These are phyloP conservation scores for Macaria notata DNA, from an alignment of 2,888 invertebrate species.

Conservation along the genomic window DNA sequence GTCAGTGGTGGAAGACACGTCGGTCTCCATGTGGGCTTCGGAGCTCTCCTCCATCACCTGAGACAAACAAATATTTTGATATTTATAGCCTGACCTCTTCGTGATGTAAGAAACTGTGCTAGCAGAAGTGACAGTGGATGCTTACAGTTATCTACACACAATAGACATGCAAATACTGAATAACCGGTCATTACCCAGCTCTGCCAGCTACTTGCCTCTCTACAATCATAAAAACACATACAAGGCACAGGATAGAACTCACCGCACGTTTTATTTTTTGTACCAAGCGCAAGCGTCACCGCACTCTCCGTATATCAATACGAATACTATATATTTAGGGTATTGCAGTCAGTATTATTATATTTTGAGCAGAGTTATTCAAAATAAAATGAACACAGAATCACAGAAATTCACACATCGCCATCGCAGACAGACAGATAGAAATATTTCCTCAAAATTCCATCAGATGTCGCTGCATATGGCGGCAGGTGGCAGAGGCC, in stretches of 20 bases:
- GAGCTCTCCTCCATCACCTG: slow-evolving; percentile 73
- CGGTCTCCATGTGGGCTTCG: slow-evolving; percentile 68
- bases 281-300: slow-evolving; percentile 14
- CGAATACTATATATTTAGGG: neutral
- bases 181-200: slow-evolving; percentile 71
- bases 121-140: slow-evolving; percentile 31
- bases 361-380: slow-evolving; percentile 11
- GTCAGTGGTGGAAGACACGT: slow-evolving; percentile 67
- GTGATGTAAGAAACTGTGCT: slow-evolving; percentile 44
- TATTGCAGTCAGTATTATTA: neutral
- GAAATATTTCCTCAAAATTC: slow-evolving; percentile 1
- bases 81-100: slow-evolving; percentile 55
- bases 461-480: slow-evolving; percentile 40
- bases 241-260: slow-evolving; percentile 45
- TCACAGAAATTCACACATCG: slow-evolving; percentile 66
- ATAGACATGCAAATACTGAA: slow-evolving; percentile 51
- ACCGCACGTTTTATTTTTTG: slow-evolving; percentile 56
- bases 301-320: slow-evolving; percentile 19
- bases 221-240: slow-evolving; percentile 65
- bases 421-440: slow-evolving; percentile 45
- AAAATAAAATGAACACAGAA: slow-evolving; percentile 52
- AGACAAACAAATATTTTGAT: slow-evolving; percentile 46
- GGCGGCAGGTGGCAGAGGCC: neutral
- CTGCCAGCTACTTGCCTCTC: slow-evolving; percentile 56
- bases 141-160: slow-evolving; percentile 39